Evolutionary conservation across 1,140 invertebrate genomes (phyloP).

Genomic region (Delia radicum): DNA sequence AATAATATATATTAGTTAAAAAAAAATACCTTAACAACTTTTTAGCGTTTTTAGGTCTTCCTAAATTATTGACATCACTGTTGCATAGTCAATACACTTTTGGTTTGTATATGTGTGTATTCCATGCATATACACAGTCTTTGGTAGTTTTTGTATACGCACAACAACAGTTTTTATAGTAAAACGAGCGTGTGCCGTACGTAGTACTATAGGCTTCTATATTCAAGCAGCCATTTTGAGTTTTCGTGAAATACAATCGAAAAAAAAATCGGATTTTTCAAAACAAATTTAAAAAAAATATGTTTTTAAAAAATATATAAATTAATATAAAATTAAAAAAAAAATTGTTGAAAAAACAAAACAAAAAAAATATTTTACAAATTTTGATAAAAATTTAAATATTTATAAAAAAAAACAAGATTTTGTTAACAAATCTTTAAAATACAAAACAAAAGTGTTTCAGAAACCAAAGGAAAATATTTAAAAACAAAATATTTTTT

Average conservation of each 20-base stretch:
- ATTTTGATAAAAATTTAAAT: background rate
- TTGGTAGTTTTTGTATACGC: background rate
- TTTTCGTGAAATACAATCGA: constrained; percentile 7
- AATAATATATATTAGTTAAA: too few relatives aligned
- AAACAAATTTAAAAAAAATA: background rate
- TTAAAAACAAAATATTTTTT: too few relatives aligned
- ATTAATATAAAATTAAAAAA: background rate
- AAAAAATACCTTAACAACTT: too few relatives aligned
- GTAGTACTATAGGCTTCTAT: constrained; percentile 6
- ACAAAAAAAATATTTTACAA: background rate
- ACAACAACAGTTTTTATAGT: constrained; percentile 21
- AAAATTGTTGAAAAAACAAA: background rate
- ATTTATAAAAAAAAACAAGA: background rate
- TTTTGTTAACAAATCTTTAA: background rate
- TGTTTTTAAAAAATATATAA: background rate
- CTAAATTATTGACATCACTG: too few relatives aligned
- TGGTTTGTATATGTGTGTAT: background rate
- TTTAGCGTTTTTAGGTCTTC: too few relatives aligned
- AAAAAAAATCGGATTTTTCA: background rate
- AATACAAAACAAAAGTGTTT: too few relatives aligned
- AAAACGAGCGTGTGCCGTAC: constrained; percentile 17
- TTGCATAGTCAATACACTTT: too few relatives aligned
- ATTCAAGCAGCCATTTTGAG: constrained; percentile 11
- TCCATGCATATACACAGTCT: background rate
- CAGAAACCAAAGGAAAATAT: too few relatives aligned